phyloP scores from a whole-genome alignment of 2,113 vertebrate species.

The Parus major region DNA sequence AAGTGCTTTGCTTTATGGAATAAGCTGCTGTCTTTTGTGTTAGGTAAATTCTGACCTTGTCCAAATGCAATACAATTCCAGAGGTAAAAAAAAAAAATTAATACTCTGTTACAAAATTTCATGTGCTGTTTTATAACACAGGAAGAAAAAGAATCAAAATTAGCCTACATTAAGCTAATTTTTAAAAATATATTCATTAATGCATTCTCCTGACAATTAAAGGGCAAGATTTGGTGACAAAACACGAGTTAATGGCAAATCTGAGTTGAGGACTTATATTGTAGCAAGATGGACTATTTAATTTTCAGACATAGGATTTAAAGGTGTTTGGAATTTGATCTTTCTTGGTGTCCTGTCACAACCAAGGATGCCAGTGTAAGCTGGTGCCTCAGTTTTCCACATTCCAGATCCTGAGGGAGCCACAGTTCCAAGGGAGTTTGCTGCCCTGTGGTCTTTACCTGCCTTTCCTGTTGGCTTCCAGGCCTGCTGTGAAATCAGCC shows the following conservation, averaged over 20 bases:
- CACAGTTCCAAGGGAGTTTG: accelerated
- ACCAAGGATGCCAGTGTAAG: accelerated
- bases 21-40: not conserved
- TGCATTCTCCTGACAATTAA: not conserved
- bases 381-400: not conserved
- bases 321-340: not conserved
- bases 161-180: not conserved
- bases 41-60: not conserved
- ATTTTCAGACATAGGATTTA: not conserved
- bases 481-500: slow-evolving; percentile 63
- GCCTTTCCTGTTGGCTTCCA: slow-evolving; percentile 4
- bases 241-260: not conserved
- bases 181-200: not conserved
- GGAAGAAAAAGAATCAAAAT: not conserved
- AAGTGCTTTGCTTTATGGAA: not conserved
- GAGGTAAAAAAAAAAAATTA: not conserved
- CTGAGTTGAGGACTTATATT: accelerated
- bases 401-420: not conserved
- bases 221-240: not conserved
- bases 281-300: not conserved
- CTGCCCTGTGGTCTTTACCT: accelerated
- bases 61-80: not conserved
- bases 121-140: not conserved
- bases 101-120: not conserved
- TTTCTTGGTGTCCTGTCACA: accelerated